phyloP scores from a whole-genome alignment of 2,113 vertebrate genomes.

The Thomomys bottae region DNA sequence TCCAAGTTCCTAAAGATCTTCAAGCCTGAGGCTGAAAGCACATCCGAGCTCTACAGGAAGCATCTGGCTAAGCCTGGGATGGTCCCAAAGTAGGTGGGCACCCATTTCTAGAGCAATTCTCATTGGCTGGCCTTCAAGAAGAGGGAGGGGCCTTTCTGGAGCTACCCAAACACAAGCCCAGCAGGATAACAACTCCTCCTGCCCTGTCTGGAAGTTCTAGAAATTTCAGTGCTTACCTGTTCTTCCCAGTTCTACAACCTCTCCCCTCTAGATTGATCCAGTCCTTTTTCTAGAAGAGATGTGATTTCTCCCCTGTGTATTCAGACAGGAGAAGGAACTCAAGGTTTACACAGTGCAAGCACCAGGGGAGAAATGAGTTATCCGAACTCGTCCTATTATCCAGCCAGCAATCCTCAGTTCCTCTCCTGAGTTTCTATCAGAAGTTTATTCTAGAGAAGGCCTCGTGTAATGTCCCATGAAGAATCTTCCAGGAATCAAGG shows the following conservation, averaged over 20 bases:
- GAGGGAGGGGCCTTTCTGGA: neutral
- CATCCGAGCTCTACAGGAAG: constrained; percentile 57
- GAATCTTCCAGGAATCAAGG: neutral
- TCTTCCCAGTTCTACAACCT: neutral
- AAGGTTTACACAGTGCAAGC: neutral
- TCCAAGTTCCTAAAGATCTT: constrained; percentile 77
- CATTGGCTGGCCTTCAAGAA: neutral
- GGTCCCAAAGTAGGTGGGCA: no score
- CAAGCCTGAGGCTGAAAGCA: constrained; percentile 72
- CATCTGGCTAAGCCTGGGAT: neutral
- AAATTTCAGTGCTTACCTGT: neutral
- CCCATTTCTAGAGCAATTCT: neutral
- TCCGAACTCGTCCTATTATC: no score
- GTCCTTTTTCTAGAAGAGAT: neutral
- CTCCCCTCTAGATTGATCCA: neutral
- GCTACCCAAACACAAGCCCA: neutral
- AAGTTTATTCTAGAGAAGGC: neutral
- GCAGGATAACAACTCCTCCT: neutral
- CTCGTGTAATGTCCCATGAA: neutral
- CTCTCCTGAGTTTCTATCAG: neutral
- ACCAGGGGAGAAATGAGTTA: no score
- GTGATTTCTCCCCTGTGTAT: neutral
- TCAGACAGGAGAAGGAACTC: neutral
- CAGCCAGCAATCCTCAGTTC: neutral
- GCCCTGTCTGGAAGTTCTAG: neutral